These are phyloP conservation scores for Mesoligia furuncula DNA, from an alignment of 2,888 invertebrate genomes.

Conservation along the genomic window DNA sequence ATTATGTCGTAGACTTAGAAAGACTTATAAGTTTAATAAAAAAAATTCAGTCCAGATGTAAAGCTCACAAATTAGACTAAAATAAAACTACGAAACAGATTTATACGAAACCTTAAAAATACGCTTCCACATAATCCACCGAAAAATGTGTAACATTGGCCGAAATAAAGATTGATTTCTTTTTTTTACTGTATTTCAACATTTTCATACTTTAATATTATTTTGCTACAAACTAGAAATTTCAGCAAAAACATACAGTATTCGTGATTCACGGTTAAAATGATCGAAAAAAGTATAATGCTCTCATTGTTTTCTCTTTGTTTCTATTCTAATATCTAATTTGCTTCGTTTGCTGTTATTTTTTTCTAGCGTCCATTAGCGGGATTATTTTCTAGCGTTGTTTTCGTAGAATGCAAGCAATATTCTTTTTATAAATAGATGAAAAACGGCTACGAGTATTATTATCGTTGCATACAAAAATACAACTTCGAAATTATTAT, in stretches of 20 bases:
- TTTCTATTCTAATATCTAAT: slow-evolving; percentile 42
- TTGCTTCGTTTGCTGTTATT: slow-evolving; percentile 33
- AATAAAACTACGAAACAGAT: background rate
- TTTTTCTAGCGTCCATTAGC: slow-evolving; percentile 48
- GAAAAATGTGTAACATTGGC: background rate
- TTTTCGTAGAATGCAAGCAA: slow-evolving; percentile 35
- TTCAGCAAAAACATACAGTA: background rate
- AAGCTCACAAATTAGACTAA: background rate
- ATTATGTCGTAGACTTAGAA: background rate
- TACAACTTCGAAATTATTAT: background rate
- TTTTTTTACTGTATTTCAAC: too few relatives aligned
- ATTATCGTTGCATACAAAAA: slow-evolving; percentile 15
- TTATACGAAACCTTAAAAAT: background rate
- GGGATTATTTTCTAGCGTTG: slow-evolving; percentile 42
- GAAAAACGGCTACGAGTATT: slow-evolving; percentile 10
- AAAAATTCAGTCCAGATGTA: too few relatives aligned
- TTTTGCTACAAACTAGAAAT: background rate
- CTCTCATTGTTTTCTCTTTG: slow-evolving; percentile 2
- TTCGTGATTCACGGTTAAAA: background rate
- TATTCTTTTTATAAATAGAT: slow-evolving; percentile 22
- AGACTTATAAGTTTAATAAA: background rate
- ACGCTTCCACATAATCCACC: background rate
- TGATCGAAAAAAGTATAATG: background rate
- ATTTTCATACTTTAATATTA: too few relatives aligned
- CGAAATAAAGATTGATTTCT: background rate